phyloP scores from a whole-genome alignment of 2,113 vertebrate species.

The Andinoacara biseriatus region DNA sequence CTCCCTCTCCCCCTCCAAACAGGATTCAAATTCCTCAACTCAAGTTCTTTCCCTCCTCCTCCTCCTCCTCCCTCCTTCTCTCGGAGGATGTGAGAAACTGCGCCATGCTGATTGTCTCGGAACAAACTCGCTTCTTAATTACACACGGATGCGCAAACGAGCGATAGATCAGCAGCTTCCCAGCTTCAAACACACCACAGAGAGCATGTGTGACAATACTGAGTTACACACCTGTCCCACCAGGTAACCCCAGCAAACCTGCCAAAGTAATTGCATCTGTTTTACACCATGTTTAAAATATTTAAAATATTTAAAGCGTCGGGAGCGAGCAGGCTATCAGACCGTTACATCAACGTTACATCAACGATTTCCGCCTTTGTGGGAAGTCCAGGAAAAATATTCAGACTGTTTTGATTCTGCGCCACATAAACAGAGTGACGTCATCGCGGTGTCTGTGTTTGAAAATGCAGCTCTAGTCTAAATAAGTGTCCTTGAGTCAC shows the following conservation, averaged over 20 bases:
- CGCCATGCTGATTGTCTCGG: constrained; percentile 60
- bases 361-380: not conserved
- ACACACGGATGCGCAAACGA: constrained; percentile 47
- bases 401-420: not conserved
- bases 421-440: not conserved
- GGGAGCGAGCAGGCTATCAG: not conserved
- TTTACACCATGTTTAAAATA: not conserved
- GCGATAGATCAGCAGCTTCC: constrained; percentile 18
- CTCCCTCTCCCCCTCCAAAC: constrained; percentile 58
- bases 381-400: not conserved
- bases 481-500: too few relatives aligned
- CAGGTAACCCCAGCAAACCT: too few relatives aligned
- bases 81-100: constrained; percentile 67
- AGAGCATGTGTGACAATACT: not conserved
- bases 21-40: constrained; percentile 81
- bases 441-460: constrained; percentile 17
- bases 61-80: constrained; percentile 58
- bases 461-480: constrained; percentile 33
- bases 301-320: too few relatives aligned
- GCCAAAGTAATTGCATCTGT: not conserved
- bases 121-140: constrained; percentile 68
- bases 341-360: not conserved
- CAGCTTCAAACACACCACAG: not conserved
- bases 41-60: constrained; percentile 72
- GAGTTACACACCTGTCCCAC: too few relatives aligned